Evolutionary conservation across 2,797 vertebrate species (phyloP).

Genomic region (Zenarchopterus dispar): DNA sequence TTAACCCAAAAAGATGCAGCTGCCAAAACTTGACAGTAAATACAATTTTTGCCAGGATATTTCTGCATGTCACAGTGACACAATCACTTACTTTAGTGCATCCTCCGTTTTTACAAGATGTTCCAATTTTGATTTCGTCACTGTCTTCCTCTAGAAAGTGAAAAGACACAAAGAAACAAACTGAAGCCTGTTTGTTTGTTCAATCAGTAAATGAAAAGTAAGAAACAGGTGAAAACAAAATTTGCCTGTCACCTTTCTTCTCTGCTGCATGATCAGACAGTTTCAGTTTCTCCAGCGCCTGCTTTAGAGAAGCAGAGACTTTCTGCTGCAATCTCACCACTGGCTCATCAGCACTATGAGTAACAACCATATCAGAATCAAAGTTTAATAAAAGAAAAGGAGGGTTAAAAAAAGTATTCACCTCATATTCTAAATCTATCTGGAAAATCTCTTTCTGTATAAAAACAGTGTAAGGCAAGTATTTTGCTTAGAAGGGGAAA

Average conservation of each 20-base stretch:
- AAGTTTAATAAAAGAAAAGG: no score
- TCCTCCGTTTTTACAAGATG: slow-evolving; percentile 94
- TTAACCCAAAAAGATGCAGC: not conserved
- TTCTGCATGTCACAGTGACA: not conserved
- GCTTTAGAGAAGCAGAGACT: slow-evolving; percentile 92
- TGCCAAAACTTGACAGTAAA: slow-evolving; percentile 1
- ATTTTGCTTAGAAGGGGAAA: not conserved
- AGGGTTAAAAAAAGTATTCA: no score
- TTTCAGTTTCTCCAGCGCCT: slow-evolving; percentile 95
- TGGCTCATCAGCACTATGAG: slow-evolving; percentile 90
- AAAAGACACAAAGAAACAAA: slow-evolving; percentile 9
- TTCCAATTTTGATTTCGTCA: slow-evolving; percentile 94
- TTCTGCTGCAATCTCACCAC: slow-evolving; percentile 89
- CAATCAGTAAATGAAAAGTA: not conserved
- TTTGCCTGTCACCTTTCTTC: slow-evolving; percentile 83
- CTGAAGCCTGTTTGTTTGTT: no score
- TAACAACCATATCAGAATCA: slow-evolving; percentile 5
- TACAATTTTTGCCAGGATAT: not conserved
- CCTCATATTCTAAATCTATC: no score
- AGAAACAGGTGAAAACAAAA: not conserved
- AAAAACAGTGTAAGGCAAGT: no score
- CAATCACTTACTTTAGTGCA: slow-evolving; percentile 88
- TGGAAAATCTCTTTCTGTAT: no score
- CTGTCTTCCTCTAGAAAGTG: slow-evolving; percentile 86
- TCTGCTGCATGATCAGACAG: slow-evolving; percentile 83